A percentile compares a stretch with the other conserved stretches of the same genome.
Evolutionary conservation across 2,888 invertebrate species (phyloP).

Genomic region (Ceramica pisi): DNA sequence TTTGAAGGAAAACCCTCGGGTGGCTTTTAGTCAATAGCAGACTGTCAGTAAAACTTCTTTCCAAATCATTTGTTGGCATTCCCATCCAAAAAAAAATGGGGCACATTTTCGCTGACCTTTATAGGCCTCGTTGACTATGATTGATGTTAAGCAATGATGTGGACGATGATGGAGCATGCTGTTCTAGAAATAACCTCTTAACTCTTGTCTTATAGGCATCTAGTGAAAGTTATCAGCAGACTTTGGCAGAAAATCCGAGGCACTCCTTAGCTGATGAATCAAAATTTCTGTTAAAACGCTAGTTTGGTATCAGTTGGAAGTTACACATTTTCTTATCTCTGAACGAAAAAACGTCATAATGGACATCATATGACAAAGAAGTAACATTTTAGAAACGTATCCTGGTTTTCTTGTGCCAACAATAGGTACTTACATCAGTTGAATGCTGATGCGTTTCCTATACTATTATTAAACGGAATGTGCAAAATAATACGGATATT

Average conservation of each 20-base stretch:
- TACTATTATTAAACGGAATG: conserved; percentile 19
- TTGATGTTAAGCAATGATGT: too few species aligned
- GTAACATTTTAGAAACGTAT: background rate
- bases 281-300: background rate
- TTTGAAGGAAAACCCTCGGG: too few species aligned
- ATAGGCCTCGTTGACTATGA: too few species aligned
- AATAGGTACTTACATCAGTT: conserved; percentile 13
- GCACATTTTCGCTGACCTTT: too few species aligned
- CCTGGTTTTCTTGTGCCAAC: conserved; percentile 16
- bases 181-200: too few species aligned
- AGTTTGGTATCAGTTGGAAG: background rate
- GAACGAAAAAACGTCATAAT: background rate
- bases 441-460: conserved; percentile 20
- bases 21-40: too few species aligned
- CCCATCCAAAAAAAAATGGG: too few species aligned
- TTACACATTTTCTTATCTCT: background rate
- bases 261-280: background rate
- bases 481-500: conserved; percentile 9
- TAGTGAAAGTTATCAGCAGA: background rate
- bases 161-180: too few species aligned
- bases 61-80: too few species aligned
- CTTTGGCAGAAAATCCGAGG: background rate
- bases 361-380: background rate
- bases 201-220: background rate
- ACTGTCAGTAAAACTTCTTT: too few species aligned